Evolutionary conservation across 2,113 vertebrate genomes (phyloP), one percentile per base, ranked within the genome.

Genomic region (Dissostichus mawsoni): DNA sequence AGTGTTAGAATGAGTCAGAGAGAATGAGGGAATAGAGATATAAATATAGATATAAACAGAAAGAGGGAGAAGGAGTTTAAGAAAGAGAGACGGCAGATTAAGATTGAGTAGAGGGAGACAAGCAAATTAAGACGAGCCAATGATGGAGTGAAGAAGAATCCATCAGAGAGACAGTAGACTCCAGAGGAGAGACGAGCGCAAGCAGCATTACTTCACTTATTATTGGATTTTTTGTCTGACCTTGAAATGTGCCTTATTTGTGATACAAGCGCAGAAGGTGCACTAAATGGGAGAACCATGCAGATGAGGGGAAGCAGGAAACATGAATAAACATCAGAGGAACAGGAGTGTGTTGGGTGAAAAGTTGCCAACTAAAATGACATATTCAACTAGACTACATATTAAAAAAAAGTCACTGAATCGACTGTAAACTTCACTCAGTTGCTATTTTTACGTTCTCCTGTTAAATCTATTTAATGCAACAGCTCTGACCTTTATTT

Each of bases 121-220:
- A 51, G 53, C 10, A 66, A 67, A 74, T 83, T 36, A 65, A 74
- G 65, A 55, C 33, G 9, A 77, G 20, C 51, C 68, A 55, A 14
- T 50, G 50, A 55, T 3, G 45, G 25, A 61, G 14, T 5, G 14
- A 5, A 61, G 64, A 18, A n/a, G 16, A 75, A n/a, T 70, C 57
- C n/a, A 41, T 57, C 33, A 64, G 63, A 66, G 11, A 70, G 12
- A 48, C 25, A 58, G 7, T 6, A 13, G 50, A 44, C 55, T 57
- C 72, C 8, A 6, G 45, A 86, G 72, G 20, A 18, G 61, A 20
- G 8, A 66, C 51, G 20, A 76, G 55, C 1, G 2, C 25, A 14
- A 17, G 50, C 69, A 33, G 23, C 20, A 14, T 50, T 2, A 69
- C 20, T 47, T 56, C 33, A 69, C 20, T 47, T 55, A 23, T 45